Conservation (phyloP, 2,113 vertebrate genomes). For the Zosterops hypoxanthus region DNA sequence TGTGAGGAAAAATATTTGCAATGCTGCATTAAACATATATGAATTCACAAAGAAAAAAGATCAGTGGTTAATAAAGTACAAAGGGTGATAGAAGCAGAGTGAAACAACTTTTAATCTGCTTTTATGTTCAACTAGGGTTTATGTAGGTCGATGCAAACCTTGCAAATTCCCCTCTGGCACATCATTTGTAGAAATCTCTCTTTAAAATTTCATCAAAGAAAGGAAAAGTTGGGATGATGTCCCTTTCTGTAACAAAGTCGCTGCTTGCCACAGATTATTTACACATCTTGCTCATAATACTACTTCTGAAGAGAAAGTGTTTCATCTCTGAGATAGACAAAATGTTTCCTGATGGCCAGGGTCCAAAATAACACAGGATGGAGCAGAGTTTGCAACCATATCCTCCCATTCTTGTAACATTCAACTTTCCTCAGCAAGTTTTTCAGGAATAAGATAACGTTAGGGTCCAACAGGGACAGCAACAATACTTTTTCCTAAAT, state of each 20-base stretch:
- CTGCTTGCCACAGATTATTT: not conserved
- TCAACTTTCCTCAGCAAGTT: slow-evolving; percentile 1
- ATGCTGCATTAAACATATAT: not conserved
- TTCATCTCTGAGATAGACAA: slow-evolving; percentile 1
- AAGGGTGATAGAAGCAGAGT: not conserved
- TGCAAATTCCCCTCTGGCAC: not conserved
- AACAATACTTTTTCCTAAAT: not conserved
- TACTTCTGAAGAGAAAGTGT: slow-evolving; percentile 24
- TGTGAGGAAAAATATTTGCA: not conserved
- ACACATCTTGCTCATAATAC: not conserved
- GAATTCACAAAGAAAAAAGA: not conserved
- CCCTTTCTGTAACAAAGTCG: not conserved
- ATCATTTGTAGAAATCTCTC: not conserved
- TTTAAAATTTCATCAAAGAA: slow-evolving; percentile 3
- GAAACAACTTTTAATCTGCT: not conserved
- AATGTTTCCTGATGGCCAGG: slow-evolving; percentile 31
- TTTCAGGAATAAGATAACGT: slow-evolving; percentile 19
- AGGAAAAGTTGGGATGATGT: not conserved
- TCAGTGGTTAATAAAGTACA: not conserved
- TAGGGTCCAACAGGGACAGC: not conserved
- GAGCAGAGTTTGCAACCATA: not conserved
- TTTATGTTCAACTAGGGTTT: not conserved
- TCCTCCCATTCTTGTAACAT: slow-evolving; percentile 32
- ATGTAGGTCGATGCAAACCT: slow-evolving; percentile 1
- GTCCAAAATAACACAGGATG: slow-evolving; percentile 17